Base-by-base conservation (phyloP, 2,797 vertebrate genomes). In the Pagetopsis macropterus region DNA sequence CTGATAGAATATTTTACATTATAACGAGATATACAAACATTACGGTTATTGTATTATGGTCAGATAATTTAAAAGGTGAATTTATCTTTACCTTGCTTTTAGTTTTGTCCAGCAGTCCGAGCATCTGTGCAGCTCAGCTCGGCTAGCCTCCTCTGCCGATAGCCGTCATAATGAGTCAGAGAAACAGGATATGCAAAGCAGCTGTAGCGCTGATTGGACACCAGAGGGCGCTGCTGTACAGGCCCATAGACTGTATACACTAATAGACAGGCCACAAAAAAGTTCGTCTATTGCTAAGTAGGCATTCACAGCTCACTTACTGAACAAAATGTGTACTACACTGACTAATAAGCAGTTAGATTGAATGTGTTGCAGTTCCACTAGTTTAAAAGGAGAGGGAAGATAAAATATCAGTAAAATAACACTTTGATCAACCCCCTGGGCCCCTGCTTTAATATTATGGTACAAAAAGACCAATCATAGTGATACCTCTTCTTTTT, bases 161-260 rank as follows among this genome's bases (percentile, higher is more conserved):
- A 59, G 76, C 77, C 84, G 75, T 86, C 85, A 77, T 79, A 76
- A 50, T 84, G 88, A 89, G 64, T 91, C 90, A 86, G 5, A 86
- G 80, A 81, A 92, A 89, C 93, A 91, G 94, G 94, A 94, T 93
- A 87, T 92, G 87, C 77, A 57, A 77, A 77, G 52, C 3, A 17
- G 51, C 49, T 15, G 71, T 55, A 5, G 23, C 69, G 62, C 44
- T 0, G 43, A 10, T 2, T 9, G 37, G 10, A n/a, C 91, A 4
- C 75, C 0, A 23, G 86, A 67, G 48, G 90, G 0, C 87, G 84
- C 89, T 84, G 76, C 11, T 41, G 59, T 0, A 1, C n/a, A 0
- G 19, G 7, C 31, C 14, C 27, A 33, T 33, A 37, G 33, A 17
- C 27, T 27, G 4, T 27, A 27, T 27, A 27, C 27, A 27, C 5